Base-by-base conservation (phyloP, 1,140 invertebrate species). In the Euwallacea fornicatus region DNA sequence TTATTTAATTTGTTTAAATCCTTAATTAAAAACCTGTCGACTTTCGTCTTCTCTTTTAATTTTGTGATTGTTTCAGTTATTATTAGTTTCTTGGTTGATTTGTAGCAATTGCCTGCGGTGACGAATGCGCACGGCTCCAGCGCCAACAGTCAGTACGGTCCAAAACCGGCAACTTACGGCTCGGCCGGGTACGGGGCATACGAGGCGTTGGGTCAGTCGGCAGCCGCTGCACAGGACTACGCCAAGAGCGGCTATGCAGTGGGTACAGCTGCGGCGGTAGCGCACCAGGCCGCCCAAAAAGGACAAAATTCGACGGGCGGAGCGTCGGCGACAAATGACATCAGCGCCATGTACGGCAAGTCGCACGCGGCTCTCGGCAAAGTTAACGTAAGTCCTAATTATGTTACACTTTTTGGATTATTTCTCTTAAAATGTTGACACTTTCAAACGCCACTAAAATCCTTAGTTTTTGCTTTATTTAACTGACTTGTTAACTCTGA, bases 281-380 rank as follows among this genome's bases (percentile, higher is more conserved):
- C 55, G 7, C 63, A 66, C 46, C 74, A 88, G 86, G 81, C 83
- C 86, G 81, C 83, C 77, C 75, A 86, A 83, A 77, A 89, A 86
- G 82, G 85, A 66, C 83, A 82, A 64, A 84, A 84, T 76, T 81
- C 83, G 54, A 84, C 84, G 47, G 82, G 86, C 66, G 84, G 86
- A 10, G 85, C 85, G 72, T 88, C 84, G 13, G 84, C 85, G 13
- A 86, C 83, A 41, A 86, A 88, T 59, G 89, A 90, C 76, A 84
- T 90, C 72, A 86, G 87, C 33, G 87, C 85, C 0, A 89, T 90
- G 86, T 91, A 91, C 73, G 86, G 86, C 74, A 92, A 92, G 78
- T 87, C 86, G 76, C 91, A 92, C 76, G 87, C 88, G 50, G 87
- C 90, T 76, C 83, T 91, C 59, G 87, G 87, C 72, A 91, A 91